phyloP scores from a whole-genome alignment of 2,797 vertebrate species.

The Cyprinella venusta region DNA sequence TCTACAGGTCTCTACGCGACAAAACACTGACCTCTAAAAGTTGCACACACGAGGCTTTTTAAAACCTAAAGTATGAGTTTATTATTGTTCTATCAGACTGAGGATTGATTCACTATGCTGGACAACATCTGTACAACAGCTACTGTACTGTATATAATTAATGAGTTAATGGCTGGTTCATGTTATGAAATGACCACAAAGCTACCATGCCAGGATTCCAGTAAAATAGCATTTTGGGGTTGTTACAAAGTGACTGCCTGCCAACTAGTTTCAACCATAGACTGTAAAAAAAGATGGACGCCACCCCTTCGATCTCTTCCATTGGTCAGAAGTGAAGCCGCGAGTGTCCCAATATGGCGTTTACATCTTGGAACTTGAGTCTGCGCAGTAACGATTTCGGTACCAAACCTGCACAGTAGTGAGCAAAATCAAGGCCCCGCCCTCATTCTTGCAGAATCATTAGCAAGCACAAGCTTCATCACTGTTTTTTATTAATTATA shows the following conservation, averaged over 20 bases:
- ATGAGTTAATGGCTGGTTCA: conserved; percentile 11
- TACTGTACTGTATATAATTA: neutral
- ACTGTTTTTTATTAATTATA: no score
- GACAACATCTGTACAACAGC: neutral
- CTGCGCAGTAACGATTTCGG: no score
- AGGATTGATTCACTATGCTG: neutral
- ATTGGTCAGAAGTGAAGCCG: no score
- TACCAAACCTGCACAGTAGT: no score
- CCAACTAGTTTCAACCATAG: neutral
- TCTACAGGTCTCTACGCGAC: neutral
- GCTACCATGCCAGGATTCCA: conserved; percentile 24
- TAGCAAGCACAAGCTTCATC: no score
- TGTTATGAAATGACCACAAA: conserved; percentile 38
- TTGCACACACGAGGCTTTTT: neutral
- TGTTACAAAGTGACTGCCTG: conserved; percentile 41
- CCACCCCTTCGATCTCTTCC: no score
- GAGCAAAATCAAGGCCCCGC: no score
- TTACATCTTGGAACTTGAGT: no score
- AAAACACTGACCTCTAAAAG: conserved; percentile 42
- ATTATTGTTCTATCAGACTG: neutral
- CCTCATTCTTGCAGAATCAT: no score
- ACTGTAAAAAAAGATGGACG: no score
- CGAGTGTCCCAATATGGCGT: no score
- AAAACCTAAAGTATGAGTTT: conserved; percentile 14
- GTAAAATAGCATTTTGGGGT: conserved; percentile 22